phyloP scores from a whole-genome alignment of 2,797 vertebrate species.

The Petrocephalus sullivani region DNA sequence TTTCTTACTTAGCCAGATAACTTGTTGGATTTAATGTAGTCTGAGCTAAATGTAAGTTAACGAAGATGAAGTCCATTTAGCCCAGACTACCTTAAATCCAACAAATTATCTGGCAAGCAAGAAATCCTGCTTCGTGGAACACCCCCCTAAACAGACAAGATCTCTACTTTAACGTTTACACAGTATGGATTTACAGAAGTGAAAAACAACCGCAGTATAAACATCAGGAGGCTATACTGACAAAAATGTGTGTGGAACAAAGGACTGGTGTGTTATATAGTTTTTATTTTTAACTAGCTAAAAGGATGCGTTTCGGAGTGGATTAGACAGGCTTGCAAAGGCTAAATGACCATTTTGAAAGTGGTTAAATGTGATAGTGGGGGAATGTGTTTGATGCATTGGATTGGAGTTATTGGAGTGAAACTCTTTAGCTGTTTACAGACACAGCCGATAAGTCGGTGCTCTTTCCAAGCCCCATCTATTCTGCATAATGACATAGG shows the following conservation, averaged over 20 bases:
- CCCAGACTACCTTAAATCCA: too few species aligned
- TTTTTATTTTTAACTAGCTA: neutral
- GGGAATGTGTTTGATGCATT: neutral
- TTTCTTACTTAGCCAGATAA: too few species aligned
- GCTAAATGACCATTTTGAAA: neutral
- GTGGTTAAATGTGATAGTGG: neutral
- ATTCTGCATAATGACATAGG: neutral
- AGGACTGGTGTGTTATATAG: neutral
- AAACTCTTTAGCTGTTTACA: constrained; percentile 7
- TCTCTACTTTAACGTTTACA: neutral
- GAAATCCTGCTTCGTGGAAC: too few species aligned
- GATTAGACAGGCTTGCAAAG: neutral
- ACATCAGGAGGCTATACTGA: neutral
- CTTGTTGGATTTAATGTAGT: too few species aligned
- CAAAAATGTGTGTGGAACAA: neutral
- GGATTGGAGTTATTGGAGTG: neutral
- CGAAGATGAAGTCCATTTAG: too few species aligned
- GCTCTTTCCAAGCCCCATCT: neutral
- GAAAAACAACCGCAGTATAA: neutral
- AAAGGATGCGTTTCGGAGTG: neutral
- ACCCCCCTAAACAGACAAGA: neutral
- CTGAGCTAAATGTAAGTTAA: too few species aligned
- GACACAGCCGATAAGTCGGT: neutral
- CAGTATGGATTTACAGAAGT: neutral
- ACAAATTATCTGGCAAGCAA: too few species aligned